phyloP scores from a whole-genome alignment of 2,797 vertebrate species.

The Lycodopsis pacificus region DNA sequence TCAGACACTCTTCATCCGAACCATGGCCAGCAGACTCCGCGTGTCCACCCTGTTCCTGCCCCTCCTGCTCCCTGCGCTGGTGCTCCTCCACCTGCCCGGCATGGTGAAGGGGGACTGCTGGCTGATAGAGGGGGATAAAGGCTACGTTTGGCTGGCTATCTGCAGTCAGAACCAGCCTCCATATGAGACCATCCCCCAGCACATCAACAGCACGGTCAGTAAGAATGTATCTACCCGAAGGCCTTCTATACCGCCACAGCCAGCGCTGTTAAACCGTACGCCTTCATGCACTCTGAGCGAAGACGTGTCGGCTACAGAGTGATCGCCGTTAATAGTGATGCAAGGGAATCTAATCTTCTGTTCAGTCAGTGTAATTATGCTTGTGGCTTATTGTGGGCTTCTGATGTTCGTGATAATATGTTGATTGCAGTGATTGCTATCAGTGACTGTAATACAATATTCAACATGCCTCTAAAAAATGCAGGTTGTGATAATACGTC shows the following conservation, averaged over 20 bases:
- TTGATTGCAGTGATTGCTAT: neutral
- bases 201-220: conserved; percentile 98
- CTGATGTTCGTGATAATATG: neutral
- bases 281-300: neutral
- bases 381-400: neutral
- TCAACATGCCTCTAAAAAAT: neutral
- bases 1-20: conserved; percentile 44
- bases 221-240: conserved; percentile 1
- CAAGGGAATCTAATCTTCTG: neutral
- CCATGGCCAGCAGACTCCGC: conserved; percentile 74
- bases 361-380: neutral
- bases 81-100: conserved; percentile 75
- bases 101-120: conserved; percentile 92
- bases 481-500: neutral
- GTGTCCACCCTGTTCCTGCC: conserved; percentile 50
- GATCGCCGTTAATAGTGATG: neutral
- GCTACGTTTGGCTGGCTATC: conserved; percentile 98
- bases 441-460: neutral
- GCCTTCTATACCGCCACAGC: conserved; percentile 5
- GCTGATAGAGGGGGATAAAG: conserved; percentile 99
- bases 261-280: conserved; percentile 19
- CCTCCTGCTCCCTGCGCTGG: conserved; percentile 67
- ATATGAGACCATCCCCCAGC: conserved; percentile 98
- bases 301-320: conserved; percentile 7
- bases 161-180: conserved; percentile 99